phyloP scores from a whole-genome alignment of 2,113 vertebrate genomes.

The Notarius lentiginosus region DNA sequence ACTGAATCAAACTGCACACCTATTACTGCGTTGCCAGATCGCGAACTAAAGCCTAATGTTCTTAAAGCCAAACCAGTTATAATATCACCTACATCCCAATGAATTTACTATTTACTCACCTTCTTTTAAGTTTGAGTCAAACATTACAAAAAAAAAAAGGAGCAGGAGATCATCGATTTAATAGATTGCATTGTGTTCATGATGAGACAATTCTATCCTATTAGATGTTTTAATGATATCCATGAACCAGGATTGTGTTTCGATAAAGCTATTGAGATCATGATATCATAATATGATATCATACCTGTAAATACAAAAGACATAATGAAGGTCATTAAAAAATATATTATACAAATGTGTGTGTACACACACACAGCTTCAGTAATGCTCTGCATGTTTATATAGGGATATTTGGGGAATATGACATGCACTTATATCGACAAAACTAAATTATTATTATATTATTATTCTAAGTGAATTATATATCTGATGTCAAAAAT shows the following conservation, averaged over 20 bases:
- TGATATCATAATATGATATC: conserved; percentile 37
- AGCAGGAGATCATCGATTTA: not conserved
- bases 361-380: not conserved
- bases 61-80: not conserved
- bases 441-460: not conserved
- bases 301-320: conserved; percentile 35
- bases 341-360: not conserved
- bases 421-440: conserved; percentile 31
- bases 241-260: conserved; percentile 17
- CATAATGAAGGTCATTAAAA: conserved; percentile 19
- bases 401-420: conserved; percentile 35
- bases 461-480: conserved; percentile 8
- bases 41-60: conserved; percentile 4
- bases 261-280: conserved; percentile 32
- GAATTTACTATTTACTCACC: not conserved
- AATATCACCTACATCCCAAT: not conserved
- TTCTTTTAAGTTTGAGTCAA: not conserved
- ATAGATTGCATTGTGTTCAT: not conserved
- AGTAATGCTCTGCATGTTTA: conserved; percentile 35
- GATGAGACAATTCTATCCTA: conserved; percentile 13
- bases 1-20: not conserved
- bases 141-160: conserved; percentile 10
- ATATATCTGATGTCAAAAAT: conserved; percentile 41
- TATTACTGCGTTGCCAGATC: conserved; percentile 21
- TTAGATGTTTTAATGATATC: conserved; percentile 17